phyloP scores from a whole-genome alignment of 2,113 vertebrate species.

The Leucosticte australis region DNA sequence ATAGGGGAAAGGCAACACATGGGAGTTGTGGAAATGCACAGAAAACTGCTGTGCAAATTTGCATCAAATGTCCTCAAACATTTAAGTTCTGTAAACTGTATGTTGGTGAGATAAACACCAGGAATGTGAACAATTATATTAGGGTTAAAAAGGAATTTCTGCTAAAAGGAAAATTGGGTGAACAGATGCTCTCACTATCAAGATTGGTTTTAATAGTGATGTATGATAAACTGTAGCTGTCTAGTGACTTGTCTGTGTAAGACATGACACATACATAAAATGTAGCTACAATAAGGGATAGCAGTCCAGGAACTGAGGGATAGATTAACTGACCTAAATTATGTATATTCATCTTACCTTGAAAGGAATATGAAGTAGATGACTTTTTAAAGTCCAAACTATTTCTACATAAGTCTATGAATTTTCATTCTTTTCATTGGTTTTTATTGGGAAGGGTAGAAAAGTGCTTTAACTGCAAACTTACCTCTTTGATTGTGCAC shows the following conservation, averaged over 20 bases:
- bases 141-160: neutral
- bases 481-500: neutral
- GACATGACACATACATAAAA: neutral
- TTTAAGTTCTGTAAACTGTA: neutral
- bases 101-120: neutral
- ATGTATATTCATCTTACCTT: neutral
- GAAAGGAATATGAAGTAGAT: neutral
- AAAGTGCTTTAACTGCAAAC: neutral
- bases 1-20: neutral
- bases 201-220: neutral
- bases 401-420: neutral
- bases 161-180: neutral
- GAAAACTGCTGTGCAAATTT: neutral
- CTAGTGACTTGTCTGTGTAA: neutral
- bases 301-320: neutral
- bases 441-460: neutral
- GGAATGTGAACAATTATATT: neutral
- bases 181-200: neutral
- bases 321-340: neutral
- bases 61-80: neutral
- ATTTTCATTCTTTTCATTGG: neutral
- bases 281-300: neutral
- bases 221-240: neutral
- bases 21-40: neutral
- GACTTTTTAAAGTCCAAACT: neutral